Evolutionary conservation across 2,888 invertebrate species (phyloP).

Genomic region (Callyntrura sp.): DNA sequence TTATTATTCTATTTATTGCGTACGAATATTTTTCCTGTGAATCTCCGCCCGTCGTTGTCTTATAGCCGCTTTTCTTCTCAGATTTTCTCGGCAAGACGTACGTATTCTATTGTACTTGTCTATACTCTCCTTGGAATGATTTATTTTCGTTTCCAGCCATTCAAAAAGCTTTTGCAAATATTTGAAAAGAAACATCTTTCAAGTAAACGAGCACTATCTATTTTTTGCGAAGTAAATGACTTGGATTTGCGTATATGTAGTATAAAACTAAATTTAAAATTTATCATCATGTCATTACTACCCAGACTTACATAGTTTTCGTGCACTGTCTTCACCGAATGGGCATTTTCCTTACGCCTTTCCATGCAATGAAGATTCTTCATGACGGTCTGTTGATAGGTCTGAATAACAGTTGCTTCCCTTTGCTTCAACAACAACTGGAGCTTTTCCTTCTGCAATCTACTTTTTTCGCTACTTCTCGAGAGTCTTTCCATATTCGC

Average conservation of each 20-base stretch:
- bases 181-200: background rate
- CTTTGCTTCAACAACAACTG: background rate
- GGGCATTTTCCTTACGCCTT: slow-evolving; percentile 15
- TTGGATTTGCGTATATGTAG: background rate
- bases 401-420: background rate
- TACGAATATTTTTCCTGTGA: slow-evolving; percentile 53
- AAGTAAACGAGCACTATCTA: background rate
- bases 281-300: slow-evolving; percentile 34
- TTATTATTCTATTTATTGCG: slow-evolving; percentile 11
- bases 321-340: slow-evolving; percentile 22
- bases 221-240: background rate
- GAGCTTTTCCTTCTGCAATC: slow-evolving; percentile 42
- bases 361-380: slow-evolving; percentile 25
- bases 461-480: slow-evolving; percentile 11
- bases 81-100: slow-evolving; percentile 31
- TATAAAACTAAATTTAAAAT: background rate
- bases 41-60: slow-evolving; percentile 59
- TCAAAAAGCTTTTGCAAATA: slow-evolving; percentile 63
- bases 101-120: slow-evolving; percentile 39
- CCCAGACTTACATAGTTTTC: slow-evolving; percentile 40
- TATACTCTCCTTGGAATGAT: slow-evolving; percentile 54
- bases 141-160: slow-evolving; percentile 78
- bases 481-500: slow-evolving; percentile 32
- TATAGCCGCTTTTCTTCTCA: slow-evolving; percentile 44
- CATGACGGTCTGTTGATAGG: background rate